Evolutionary conservation across 2,888 invertebrate species (phyloP).

Genomic region (Prosopocoilus inquinatus): DNA sequence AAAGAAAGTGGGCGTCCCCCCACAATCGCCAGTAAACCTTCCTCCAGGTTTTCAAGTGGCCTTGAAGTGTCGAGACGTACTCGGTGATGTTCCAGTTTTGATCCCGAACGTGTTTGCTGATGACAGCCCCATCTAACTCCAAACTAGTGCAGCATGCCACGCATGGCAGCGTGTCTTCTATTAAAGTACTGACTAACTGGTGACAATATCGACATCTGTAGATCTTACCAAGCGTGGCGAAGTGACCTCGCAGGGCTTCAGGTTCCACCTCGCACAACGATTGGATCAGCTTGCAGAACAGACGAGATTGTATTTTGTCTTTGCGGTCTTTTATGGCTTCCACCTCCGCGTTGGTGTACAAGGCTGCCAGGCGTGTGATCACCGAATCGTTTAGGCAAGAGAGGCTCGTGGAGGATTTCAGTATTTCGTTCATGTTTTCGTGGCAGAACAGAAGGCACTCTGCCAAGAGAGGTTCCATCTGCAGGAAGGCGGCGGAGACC

Average conservation of each 20-base stretch:
- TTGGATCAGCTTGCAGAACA: constrained; percentile 80
- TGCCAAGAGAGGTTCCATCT: constrained; percentile 88
- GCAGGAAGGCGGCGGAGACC: constrained; percentile 90
- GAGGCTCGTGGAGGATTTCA: constrained; percentile 81
- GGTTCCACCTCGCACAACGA: constrained; percentile 74
- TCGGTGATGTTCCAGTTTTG: constrained; percentile 25
- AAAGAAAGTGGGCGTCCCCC: constrained; percentile 86
- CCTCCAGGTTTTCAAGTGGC: constrained; percentile 75
- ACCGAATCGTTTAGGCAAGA: constrained; percentile 83
- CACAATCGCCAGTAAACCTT: constrained; percentile 86
- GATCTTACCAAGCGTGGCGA: constrained; percentile 73
- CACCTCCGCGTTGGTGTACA: constrained; percentile 85
- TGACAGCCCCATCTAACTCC: constrained; percentile 69
- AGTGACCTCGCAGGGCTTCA: constrained; percentile 76
- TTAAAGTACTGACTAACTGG: constrained; percentile 68
- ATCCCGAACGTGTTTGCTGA: constrained; percentile 69
- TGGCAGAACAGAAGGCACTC: constrained; percentile 87
- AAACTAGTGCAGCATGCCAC: constrained; percentile 69
- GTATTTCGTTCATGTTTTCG: constrained; percentile 80
- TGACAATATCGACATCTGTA: constrained; percentile 73
- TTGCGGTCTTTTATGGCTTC: constrained; percentile 83
- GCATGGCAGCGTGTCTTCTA: constrained; percentile 72
- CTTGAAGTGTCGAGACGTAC: constrained; percentile 19
- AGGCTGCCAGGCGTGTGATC: constrained; percentile 72
- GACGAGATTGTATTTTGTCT: constrained; percentile 81